Conservation (phyloP, 2,113 vertebrate species). For the Perognathus longimembris region DNA sequence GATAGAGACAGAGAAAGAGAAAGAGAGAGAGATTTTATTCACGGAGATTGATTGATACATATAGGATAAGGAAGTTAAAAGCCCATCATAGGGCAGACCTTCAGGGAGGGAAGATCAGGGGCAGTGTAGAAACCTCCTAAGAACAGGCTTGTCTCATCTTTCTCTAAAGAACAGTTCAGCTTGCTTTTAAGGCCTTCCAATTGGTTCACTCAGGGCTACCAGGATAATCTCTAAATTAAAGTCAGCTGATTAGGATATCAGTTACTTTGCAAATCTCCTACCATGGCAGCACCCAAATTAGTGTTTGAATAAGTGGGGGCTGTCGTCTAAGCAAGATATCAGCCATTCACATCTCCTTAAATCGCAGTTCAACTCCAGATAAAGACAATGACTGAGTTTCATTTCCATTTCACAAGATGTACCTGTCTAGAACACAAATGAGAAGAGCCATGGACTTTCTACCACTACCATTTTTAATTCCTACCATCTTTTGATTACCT, state of each 20-base stretch:
- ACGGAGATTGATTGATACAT: no score
- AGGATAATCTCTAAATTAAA: background rate
- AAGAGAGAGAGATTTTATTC: no score
- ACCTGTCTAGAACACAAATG: background rate
- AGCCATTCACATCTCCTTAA: background rate
- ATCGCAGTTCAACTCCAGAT: background rate
- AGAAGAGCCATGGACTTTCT: background rate
- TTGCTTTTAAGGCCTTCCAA: background rate
- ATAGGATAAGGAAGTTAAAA: background rate
- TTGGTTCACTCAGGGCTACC: background rate
- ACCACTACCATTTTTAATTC: background rate
- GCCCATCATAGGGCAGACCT: background rate
- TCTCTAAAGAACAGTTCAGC: background rate
- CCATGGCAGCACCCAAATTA: constrained; percentile 7
- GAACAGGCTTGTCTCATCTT: background rate
- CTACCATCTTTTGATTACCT: background rate
- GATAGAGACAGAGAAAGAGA: background rate
- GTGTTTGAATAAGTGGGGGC: background rate
- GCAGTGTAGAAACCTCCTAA: background rate
- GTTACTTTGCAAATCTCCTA: background rate
- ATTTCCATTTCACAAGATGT: background rate
- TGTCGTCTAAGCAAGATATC: background rate
- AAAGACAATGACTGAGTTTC: background rate
- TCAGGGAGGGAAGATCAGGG: background rate
- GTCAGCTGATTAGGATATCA: constrained; percentile 2